Base-by-base conservation (phyloP, 1,140 invertebrate genomes). In the Drosophila pallidifrons region DNA sequence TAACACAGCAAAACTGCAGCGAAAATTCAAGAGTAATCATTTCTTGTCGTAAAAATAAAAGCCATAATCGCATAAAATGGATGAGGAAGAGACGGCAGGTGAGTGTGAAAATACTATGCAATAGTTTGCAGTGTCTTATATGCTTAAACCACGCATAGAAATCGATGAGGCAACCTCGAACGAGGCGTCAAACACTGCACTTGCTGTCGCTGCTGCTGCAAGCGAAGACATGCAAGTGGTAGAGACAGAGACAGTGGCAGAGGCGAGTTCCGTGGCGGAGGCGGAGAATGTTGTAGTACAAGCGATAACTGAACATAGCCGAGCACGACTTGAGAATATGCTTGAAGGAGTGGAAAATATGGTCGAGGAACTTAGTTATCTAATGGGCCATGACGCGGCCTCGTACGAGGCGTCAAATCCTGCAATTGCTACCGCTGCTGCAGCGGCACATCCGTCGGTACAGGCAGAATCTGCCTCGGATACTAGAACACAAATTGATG, bases 31-130 rank as follows among this genome's bases (percentile, higher is more conserved):
- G 75, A 78, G 58, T 64, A 66, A 38, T 8, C 25, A 60, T 55
- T 28, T 20, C 55, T 60, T 20, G 11, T 16, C 5, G 6, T 2
- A 35, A 16, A 82, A 60, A 72, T 8, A 1, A 10, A 30, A 35
- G 52, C 52, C 7, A 52, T 13, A 32, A 46, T 51, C 3, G 13
- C 1, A 7, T 0, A 38, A 73, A 71, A 87, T 87, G 82, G 82
- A 87, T 57, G 83, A 77, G n/a, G 82, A 88, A 20, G 82, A 88
- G 28, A 45, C 76, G 8, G 59, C 73, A 75, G 79, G 82, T 87
- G 46, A n/a, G 41, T 10, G n/a, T 4, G 3, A 13, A 32, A 15
- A 2, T 3, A 57, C 3, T 25, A 32, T 30, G 7, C 35, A 41
- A n/a, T 0, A 7, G 16, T 16, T 43, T 28, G 30, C 13, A 3